Percentiles rank a stretch among this genome's conserved stretches.
Conservation (phyloP, 2,797 vertebrate genomes). For the Taenioides sp. region DNA sequence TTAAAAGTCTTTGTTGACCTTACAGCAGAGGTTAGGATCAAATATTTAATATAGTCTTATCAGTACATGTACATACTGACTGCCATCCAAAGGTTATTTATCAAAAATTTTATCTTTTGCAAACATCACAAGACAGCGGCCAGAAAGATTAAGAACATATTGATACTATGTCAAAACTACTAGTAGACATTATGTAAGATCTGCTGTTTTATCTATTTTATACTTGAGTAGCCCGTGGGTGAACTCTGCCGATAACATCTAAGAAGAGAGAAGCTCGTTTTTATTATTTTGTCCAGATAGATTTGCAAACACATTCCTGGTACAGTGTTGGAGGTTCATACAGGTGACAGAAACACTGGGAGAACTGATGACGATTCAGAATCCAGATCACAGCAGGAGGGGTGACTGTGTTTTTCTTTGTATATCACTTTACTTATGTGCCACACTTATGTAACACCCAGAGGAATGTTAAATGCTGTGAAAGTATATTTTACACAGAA, state of each 20-base stretch:
- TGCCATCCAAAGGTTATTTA: conserved; percentile 4
- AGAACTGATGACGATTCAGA: conserved; percentile 20
- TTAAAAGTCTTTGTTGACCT: conserved; percentile 4
- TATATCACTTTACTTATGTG: conserved; percentile 3
- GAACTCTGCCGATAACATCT: conserved; percentile 10
- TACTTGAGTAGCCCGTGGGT: neutral
- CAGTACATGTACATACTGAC: neutral
- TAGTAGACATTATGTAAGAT: neutral
- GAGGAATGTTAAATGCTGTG: neutral
- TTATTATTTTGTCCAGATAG: conserved; percentile 15
- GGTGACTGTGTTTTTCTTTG: conserved; percentile 11
- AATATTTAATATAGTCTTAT: conserved; percentile 11
- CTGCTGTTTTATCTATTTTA: neutral
- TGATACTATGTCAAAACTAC: neutral
- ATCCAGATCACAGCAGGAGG: conserved; percentile 26
- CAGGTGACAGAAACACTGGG: conserved; percentile 42
- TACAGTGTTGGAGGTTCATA: conserved; percentile 7
- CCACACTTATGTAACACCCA: neutral
- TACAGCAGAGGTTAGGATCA: neutral
- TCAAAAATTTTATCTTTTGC: neutral
- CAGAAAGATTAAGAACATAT: neutral
- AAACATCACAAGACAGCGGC: neutral
- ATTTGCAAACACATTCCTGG: neutral
- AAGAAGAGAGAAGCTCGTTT: conserved; percentile 5
- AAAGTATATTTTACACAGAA: neutral